Base-by-base conservation (phyloP, 2,113 vertebrate genomes). In the Caretta caretta region DNA sequence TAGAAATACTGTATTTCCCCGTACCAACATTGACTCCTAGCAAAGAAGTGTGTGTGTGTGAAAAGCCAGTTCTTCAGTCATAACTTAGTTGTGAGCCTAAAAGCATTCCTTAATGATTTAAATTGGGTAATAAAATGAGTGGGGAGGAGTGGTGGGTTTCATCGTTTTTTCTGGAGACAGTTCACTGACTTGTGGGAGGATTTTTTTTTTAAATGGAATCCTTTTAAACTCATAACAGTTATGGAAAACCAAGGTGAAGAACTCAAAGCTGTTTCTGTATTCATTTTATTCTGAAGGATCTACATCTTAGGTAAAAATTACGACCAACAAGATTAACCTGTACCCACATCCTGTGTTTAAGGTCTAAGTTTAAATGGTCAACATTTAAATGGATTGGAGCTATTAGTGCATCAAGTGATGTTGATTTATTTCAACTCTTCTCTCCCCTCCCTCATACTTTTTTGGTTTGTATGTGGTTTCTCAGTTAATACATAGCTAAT, bases 401-500 rank as follows among this genome's bases (percentile, higher is more conserved):
- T 98, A 98, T 99, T 99, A 99, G 98, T 99, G 98, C 97, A 98
- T 98, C 98, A 98, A 98, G 97, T 99, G 98, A 98, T 98, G 97
- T 97, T 97, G 96, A 98, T 98, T 98, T 98, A 96, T 98, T 98
- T 97, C 98, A 97, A 96, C 95, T 98, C 97, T 98, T 93, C 96
- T 92, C 89, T 98, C 96, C 94, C 83, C 83, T 82, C 93, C 97
- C 98, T 97, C 97, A 97, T 98, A 98, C 98, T 98, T 98, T 95
- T 98, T 98, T 98, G 98, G 98, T 98, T 99, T 99, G 98, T 98
- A 98, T 98, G 98, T 98, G 98, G 98, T 99, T 99, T 99, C 97
- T 99, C 99, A 99, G 99, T 99, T 98, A 99, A 99, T 99, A 99
- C 98, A 99, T 99, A 98, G 99, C 99, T 99, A 99, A 99, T 99